Base-by-base conservation (phyloP, 2,113 vertebrate genomes). In the Ciconia maguari region DNA sequence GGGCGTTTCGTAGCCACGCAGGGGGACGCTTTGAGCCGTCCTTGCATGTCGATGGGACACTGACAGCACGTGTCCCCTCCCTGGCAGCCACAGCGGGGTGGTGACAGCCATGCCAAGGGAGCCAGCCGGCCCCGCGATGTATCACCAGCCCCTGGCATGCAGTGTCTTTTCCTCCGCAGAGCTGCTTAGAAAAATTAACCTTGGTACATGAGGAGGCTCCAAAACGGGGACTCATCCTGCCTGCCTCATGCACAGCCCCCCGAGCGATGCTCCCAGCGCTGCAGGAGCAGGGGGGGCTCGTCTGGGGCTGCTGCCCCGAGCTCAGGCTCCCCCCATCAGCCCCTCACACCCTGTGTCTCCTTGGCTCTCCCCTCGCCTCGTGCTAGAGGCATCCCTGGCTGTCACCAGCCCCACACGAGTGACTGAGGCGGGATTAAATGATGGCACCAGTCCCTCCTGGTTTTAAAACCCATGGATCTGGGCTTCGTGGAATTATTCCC, bases 291-390 rank as follows among this genome's bases (percentile, higher is more conserved):
- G 18, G n/a, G 27, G 36, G 19, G 22, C 24, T 54, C 60, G 2
- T 5, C 5, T 38, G 7, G 44, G 16, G 52, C 44, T 26, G 38
- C 25, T 24, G 6, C 17, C 42, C 42, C 18, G 1, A 54, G 65
- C 57, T 55, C 41, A 19, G 19, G 57, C 41, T 55, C 22, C 21
- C 30, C 30, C 25, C 20, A 4, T 19, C 30, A 27, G 18, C 24
- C 41, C 57, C 8, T 61, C 10, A 3, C 36, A 14, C 36, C 44
- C 60, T 3, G 0, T 10, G 16, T 46, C 44, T 27, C 52, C 58
- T 80, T 10, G 1, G 14, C 6, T 80, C 24, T 15, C 54, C 44
- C 34, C 18, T 65, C 10, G 0, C 51, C 44, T 51, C 4, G 0
- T 38, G 18, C 36, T 24, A 8, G n/a, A 46, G 51, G 15, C 51